Conservation (phyloP, 2,888 invertebrate species). For the Eugnorisma glareosa region DNA sequence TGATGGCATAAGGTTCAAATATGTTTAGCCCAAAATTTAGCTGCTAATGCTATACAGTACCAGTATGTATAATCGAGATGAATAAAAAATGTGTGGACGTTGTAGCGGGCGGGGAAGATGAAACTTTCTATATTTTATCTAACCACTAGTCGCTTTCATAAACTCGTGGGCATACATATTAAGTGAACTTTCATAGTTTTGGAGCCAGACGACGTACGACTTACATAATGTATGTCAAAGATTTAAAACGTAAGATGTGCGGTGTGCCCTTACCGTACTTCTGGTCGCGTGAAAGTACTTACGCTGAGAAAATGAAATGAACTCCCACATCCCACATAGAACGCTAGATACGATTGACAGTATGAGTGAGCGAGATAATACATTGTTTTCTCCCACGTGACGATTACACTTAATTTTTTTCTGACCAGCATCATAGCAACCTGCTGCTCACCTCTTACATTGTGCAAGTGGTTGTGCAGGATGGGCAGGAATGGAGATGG, state of each 20-base stretch:
- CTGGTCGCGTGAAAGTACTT: not conserved
- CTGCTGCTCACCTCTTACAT: not conserved
- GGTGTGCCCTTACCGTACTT: not conserved
- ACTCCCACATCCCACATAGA: not conserved
- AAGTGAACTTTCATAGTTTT: conserved; percentile 7
- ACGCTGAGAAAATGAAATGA: not conserved
- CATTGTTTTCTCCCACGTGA: not conserved
- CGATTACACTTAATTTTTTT: not conserved
- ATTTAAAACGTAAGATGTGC: not conserved
- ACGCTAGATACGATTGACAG: not conserved
- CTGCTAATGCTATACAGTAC: not conserved
- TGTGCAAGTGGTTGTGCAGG: not conserved
- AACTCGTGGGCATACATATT: not conserved
- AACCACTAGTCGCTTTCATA: not conserved
- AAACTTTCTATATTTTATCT: not conserved
- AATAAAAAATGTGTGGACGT: not conserved
- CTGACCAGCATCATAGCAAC: not conserved
- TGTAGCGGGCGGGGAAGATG: not conserved
- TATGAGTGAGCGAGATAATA: not conserved
- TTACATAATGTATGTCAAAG: conserved; percentile 21
- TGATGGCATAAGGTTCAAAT: not conserved
- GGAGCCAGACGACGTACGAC: too few relatives aligned
- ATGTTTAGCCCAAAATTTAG: not conserved
- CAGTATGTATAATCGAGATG: not conserved
- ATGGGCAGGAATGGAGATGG: not conserved